Conservation (phyloP, 2,113 vertebrate species). For the Rhea pennata region DNA sequence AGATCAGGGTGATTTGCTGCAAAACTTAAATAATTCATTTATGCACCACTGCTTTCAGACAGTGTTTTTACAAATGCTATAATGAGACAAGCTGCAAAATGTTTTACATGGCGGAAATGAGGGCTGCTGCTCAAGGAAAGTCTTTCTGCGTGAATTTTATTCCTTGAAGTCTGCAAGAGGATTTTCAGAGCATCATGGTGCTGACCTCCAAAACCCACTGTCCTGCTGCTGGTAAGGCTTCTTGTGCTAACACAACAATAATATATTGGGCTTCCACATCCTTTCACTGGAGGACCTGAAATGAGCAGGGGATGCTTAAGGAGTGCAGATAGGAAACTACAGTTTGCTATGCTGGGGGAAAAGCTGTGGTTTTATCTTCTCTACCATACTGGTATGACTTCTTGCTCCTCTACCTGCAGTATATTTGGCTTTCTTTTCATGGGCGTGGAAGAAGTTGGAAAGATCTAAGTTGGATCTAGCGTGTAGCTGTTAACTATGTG, state of each 20-base stretch:
- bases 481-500: not conserved
- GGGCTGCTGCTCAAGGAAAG: conserved; percentile 47
- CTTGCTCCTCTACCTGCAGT: not conserved
- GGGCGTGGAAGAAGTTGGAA: not conserved
- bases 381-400: not conserved
- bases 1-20: conserved; percentile 82
- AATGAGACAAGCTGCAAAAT: conserved; percentile 91
- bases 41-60: conserved; percentile 85
- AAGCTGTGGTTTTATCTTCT: not conserved
- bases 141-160: conserved; percentile 20
- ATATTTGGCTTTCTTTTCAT: not conserved
- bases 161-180: conserved; percentile 5
- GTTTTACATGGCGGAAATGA: conserved; percentile 75
- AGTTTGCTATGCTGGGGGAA: not conserved
- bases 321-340: not conserved
- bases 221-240: not conserved
- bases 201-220: not conserved
- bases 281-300: not conserved
- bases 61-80: conserved; percentile 90
- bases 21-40: conserved; percentile 93
- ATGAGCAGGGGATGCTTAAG: fast-evolving
- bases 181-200: not conserved
- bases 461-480: not conserved
- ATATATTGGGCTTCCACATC: not conserved
- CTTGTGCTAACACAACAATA: not conserved